These are phyloP conservation scores for Gasteruption jaculator DNA, from an alignment of 2,888 invertebrate species.

Conservation along the genomic window DNA sequence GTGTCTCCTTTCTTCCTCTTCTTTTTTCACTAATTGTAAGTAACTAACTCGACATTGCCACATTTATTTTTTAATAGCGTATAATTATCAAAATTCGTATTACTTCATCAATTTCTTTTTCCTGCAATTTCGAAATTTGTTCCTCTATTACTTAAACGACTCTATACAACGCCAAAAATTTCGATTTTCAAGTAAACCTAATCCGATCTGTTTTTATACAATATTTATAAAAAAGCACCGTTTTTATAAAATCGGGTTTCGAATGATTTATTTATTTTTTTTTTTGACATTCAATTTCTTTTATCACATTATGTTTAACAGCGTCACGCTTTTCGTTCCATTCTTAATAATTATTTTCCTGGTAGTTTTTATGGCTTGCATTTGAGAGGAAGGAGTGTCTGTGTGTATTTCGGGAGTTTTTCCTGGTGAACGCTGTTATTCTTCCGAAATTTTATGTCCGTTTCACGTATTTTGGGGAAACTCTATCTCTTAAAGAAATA, in stretches of 20 bases:
- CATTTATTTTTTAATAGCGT: constrained; percentile 34
- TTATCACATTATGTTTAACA: constrained; percentile 34
- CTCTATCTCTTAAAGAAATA: no score
- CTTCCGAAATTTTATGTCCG: no score
- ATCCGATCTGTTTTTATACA: no score
- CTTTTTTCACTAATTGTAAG: no score
- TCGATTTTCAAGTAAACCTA: constrained; percentile 25
- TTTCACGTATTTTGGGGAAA: no score
- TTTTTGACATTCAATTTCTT: constrained; percentile 30
- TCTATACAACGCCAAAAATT: constrained; percentile 37
- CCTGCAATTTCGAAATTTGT: constrained; percentile 30
- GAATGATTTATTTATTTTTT: no score
- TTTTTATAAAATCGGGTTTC: constrained; percentile 33
- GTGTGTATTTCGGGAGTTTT: no score
- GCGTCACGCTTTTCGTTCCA: constrained; percentile 2
- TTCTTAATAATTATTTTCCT: neutral
- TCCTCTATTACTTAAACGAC: no score
- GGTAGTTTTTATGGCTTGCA: constrained; percentile 4
- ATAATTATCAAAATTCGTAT: constrained; percentile 30
- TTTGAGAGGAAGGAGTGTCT: constrained; percentile 11
- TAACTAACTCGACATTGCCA: constrained; percentile 48
- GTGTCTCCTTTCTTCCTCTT: no score
- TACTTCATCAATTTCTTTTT: constrained; percentile 25
- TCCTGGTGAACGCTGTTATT: no score
- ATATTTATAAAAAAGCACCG: constrained; percentile 47